Percentiles rank a stretch among this genome's conserved stretches.
phyloP scores from a whole-genome alignment of 2,797 vertebrate species.

The Hybognathus amarus region DNA sequence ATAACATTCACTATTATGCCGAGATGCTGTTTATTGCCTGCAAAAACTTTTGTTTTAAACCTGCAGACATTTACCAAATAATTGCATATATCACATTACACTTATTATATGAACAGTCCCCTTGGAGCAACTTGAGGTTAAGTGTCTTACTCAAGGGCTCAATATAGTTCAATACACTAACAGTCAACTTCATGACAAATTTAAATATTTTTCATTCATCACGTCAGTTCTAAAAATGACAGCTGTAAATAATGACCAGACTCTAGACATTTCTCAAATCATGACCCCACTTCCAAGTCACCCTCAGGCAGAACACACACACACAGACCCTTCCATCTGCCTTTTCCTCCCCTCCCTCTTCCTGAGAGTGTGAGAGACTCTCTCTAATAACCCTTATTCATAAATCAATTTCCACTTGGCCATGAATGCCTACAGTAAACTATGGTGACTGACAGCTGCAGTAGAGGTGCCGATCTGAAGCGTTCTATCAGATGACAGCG shows the following conservation, averaged over 20 bases:
- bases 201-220: slow-evolving; percentile 15
- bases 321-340: slow-evolving; percentile 21
- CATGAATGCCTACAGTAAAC: slow-evolving; percentile 63
- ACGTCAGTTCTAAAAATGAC: slow-evolving; percentile 30
- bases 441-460: slow-evolving; percentile 34
- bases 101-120: not conserved
- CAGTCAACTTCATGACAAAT: not conserved
- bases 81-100: slow-evolving; percentile 12
- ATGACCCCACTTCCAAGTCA: slow-evolving; percentile 12
- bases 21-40: not conserved
- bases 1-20: not conserved
- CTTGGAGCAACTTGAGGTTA: not conserved
- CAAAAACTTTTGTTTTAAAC: not conserved
- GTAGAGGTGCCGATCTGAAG: slow-evolving; percentile 22
- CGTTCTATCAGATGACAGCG: not conserved
- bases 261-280: slow-evolving; percentile 32
- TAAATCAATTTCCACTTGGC: slow-evolving; percentile 74
- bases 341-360: slow-evolving; percentile 54
- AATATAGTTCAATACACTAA: slow-evolving; percentile 16
- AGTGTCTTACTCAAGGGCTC: slow-evolving; percentile 7
- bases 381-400: slow-evolving; percentile 74
- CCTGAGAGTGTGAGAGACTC: slow-evolving; percentile 70
- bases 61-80: not conserved
- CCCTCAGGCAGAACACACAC: not conserved
- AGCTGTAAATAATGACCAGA: slow-evolving; percentile 26